Evolutionary conservation across 2,888 invertebrate species (phyloP), one percentile per base, ranked within the genome.

Genomic region (Nesidiocoris tenuis): DNA sequence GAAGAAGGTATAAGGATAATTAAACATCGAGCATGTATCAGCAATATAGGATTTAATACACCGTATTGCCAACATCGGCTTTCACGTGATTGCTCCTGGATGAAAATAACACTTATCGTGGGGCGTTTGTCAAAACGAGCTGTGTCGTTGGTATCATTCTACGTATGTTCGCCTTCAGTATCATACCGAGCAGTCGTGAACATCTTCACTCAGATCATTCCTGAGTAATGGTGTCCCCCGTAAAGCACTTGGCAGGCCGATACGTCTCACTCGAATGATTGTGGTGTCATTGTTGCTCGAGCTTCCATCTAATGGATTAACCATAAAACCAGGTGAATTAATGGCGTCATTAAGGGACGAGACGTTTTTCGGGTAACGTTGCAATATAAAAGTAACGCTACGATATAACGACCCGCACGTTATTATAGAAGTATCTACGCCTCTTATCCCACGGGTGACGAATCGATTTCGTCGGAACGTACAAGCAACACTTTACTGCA

Each of bases 281-380:
- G 70, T 59, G 7, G 19, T 17, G 56, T 68, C 59, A 22, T 70
- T 24, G 70, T 70, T 59, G 59, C 70, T 56, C 22, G 57, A 24
- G 39, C 18, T 18, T n/a, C 65, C 39, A 9, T 70, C 70, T 70
- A 70, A 70, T 70, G 70, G 70, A 70, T 70, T 70, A 70, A 59
- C 59, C 70, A 70, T 70, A 70, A 70, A 39, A 70, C 57, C 70
- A 70, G 70, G 70, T 70, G 70, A 70, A 70, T 70, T 70, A 70
- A 70, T 70, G 70, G 70, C 22, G 59, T 70, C 70, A 70, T 70
- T 70, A 70, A 70, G 57, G 39, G 39, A 39, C 39, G 3, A 39
- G 39, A 39, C 39, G 39, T 3, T 39, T 39, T 39, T 39, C 12
- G 39, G 12, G 39, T 39, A 39, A 39, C 39, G 39, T 39, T 39